Evolutionary conservation across 2,888 invertebrate genomes (phyloP), one percentile per base, ranked within the genome.

Genomic region (Rhamnusium bicolor): DNA sequence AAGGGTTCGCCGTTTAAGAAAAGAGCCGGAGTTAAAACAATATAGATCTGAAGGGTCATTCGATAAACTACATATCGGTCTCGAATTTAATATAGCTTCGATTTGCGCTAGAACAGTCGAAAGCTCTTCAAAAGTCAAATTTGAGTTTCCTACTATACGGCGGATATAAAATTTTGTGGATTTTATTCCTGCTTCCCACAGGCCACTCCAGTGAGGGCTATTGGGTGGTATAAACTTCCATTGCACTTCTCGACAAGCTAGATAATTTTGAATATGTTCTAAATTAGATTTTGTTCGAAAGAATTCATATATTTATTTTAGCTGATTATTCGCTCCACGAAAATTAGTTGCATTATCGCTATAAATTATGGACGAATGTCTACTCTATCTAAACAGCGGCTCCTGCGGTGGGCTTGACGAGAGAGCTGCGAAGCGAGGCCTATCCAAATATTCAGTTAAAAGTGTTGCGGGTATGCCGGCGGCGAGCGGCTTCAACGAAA

Each of bases 101-200:
- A 68, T 27, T 47, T 68, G 68, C 6, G 47, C 21, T 10, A 68
- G n/a, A n/a, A 58, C 24, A 16, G 68, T 68, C 19, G 56, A 58
- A 6, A 68, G 12, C 27, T 68, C 58, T 27, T 68, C 68, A 18
- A 58, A 68, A 16, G 58, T 56, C 5, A 68, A 46, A 46, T 21
- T 60, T 46, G 32, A 27, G 46, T 58, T 46, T 21, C 68, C 68
- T 18, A 68, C 58, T 16, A 68, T 24, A n/a, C 49, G 29, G 5
- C n/a, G 46, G 10, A 58, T 16, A 29, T 60, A 61, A 10, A 49
- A 27, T 49, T 69, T 69, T 4, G 60, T 27, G 10, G 62, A 62
- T 14, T 62, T 69, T 60, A 69, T 60, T 19, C 69, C 69, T 19
- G 62, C 62, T 19, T 69, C 61, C 61, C 69, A 69, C 7, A 62